Base-by-base conservation (phyloP, 1,140 invertebrate species). In the Drosophila ficusphila region DNA sequence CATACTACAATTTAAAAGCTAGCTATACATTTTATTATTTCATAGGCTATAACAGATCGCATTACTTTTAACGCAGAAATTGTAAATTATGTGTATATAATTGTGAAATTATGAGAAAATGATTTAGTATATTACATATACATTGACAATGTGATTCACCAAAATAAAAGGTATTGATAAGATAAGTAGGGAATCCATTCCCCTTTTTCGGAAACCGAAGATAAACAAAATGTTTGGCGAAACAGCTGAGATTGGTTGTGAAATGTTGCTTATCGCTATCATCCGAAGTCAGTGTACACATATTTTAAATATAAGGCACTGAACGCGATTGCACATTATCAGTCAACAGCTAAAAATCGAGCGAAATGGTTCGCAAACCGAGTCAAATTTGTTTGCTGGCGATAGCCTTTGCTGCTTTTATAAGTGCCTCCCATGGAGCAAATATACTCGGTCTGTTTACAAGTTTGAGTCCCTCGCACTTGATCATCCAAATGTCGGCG, bases 401-500 rank as follows among this genome's bases (percentile, higher is more conserved):
- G 0, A 25, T 23, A 23, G 41, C 41, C 41, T 7, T 42, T 6
- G n/a, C 19, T 9, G 21, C n/a, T 25, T 14, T 42, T 0, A n/a
- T 42, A 8, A 21, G n/a, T 23, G 19, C 3, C 6, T 14, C 19
- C 7, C 41, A 23, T 0, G 21, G 19, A 3, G 41, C 41, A 0
- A 42, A 42, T 23, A 42, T 42, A 12, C 7, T 42, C n/a, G 41
- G 41, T 25, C n/a, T 42, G 3, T 42, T 42, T 12, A n/a, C 41
- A 6, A 42, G 41, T 4, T 21, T 42, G 3, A 69, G 67, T 21
- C 70, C 74, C 9, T 90, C 88, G 0, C 88, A 90, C 54, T 23
- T 90, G 6, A 85, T 90, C 11, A 39, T 90, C 0, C 64, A 90
- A 25, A 69, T 88, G 46, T 75, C 86, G 5, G 42, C 79, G 29